Conservation (phyloP, 2,888 invertebrate species). For the Andrena praecox region DNA sequence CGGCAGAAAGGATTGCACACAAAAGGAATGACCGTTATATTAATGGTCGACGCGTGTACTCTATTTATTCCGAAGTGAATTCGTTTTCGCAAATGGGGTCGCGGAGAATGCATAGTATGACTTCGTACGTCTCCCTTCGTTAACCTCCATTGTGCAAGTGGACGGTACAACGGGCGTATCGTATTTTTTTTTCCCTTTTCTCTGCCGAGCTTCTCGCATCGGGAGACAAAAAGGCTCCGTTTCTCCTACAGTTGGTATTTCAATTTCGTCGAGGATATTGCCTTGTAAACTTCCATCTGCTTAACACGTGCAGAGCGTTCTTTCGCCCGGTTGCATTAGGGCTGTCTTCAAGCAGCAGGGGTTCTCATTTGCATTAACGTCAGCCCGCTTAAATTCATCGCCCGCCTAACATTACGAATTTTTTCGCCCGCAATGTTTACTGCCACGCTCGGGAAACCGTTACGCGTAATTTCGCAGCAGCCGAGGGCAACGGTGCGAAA, state of each 20-base stretch:
- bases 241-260: conserved; percentile 61
- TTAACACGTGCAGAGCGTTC: conserved; percentile 61
- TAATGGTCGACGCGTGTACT: background rate
- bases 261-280: conserved; percentile 65
- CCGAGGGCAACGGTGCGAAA: background rate
- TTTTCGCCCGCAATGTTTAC: background rate
- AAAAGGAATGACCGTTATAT: conserved; percentile 31
- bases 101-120: conserved; percentile 29
- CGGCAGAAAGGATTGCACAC: background rate
- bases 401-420: background rate
- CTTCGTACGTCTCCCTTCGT: conserved; percentile 30
- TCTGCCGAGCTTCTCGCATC: conserved; percentile 12
- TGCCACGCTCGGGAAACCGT: background rate
- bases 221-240: conserved; percentile 58
- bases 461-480: background rate
- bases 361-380: conserved; percentile 45
- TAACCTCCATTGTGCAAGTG: conserved; percentile 52
- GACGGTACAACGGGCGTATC: conserved; percentile 47
- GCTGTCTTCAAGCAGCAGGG: conserved; percentile 53
- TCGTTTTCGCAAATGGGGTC: conserved; percentile 29
- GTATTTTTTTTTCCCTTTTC: conserved; percentile 27
- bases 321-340: conserved; percentile 53
- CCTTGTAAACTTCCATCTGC: conserved; percentile 66
- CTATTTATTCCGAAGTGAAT: conserved; percentile 22
- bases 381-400: background rate